Evolutionary conservation across 2,797 vertebrate species (phyloP).

Genomic region (Pipistrellus pygmaeus): DNA sequence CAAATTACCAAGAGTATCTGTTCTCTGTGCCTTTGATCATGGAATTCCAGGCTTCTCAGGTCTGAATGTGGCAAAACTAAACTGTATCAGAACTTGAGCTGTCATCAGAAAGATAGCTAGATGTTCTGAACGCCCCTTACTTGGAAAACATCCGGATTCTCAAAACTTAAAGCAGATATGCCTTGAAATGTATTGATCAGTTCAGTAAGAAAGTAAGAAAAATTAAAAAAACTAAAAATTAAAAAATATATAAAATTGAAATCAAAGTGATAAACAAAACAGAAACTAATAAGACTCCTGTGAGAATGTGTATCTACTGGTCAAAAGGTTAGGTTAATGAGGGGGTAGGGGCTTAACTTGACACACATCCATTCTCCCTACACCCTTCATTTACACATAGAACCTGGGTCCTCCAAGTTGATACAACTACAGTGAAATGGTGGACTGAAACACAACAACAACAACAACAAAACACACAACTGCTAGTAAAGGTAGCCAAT

Average conservation of each 20-base stretch:
- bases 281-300: neutral
- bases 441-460: neutral
- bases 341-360: neutral
- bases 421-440: neutral
- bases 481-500: neutral
- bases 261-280: neutral
- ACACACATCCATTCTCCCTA: neutral
- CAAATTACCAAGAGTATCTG: neutral
- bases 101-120: neutral
- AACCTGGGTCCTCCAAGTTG: neutral
- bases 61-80: neutral
- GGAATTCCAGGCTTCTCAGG: neutral
- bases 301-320: neutral
- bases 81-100: neutral
- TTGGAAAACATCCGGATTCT: neutral
- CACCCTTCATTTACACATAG: neutral
- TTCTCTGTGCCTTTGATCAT: neutral
- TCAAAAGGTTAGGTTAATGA: neutral
- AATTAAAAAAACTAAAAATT: neutral
- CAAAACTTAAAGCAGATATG: neutral
- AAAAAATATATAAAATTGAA: neutral
- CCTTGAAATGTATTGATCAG: neutral
- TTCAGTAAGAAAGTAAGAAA: neutral
- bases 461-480: neutral
- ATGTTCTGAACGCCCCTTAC: neutral